These are phyloP conservation scores for Sisyra nigra DNA, from an alignment of 2,888 invertebrate genomes.

Conservation along the genomic window DNA sequence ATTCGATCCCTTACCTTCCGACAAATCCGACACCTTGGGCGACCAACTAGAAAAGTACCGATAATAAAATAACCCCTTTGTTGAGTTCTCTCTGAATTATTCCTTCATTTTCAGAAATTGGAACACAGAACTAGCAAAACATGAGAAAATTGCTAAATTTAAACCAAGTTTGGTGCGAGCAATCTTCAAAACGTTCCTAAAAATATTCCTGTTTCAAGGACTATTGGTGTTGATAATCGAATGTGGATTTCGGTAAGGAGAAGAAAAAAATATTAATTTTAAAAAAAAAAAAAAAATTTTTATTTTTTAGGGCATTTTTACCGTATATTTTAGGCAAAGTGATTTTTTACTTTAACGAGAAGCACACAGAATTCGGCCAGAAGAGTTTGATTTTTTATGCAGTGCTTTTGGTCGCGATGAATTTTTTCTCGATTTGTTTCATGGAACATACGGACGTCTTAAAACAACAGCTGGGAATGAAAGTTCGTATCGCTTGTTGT, in stretches of 20 bases:
- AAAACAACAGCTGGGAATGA: constrained; percentile 39
- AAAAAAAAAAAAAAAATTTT: background rate
- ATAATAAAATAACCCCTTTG: no score
- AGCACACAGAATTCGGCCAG: constrained; percentile 23
- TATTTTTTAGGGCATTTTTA: background rate
- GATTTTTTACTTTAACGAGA: background rate
- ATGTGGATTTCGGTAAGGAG: constrained; percentile 3
- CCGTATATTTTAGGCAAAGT: background rate
- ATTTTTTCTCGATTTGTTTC: constrained; percentile 37
- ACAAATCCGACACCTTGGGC: background rate
- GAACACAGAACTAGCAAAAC: background rate
- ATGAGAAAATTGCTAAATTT: background rate
- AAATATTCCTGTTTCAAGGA: background rate
- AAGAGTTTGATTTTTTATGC: constrained; percentile 47
- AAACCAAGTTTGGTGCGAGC: constrained; percentile 2
- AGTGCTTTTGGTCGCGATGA: constrained; percentile 36
- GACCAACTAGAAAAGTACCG: constrained; percentile 2
- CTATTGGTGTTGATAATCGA: background rate
- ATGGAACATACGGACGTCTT: constrained; percentile 39
- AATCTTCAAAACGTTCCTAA: background rate
- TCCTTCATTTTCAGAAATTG: constrained; percentile 3
- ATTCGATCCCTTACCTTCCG: background rate
- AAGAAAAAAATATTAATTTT: background rate
- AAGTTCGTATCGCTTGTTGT: constrained; percentile 65
- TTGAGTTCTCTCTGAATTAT: no score